phyloP scores from a whole-genome alignment of 2,797 vertebrate genomes.

The Chanos chanos region DNA sequence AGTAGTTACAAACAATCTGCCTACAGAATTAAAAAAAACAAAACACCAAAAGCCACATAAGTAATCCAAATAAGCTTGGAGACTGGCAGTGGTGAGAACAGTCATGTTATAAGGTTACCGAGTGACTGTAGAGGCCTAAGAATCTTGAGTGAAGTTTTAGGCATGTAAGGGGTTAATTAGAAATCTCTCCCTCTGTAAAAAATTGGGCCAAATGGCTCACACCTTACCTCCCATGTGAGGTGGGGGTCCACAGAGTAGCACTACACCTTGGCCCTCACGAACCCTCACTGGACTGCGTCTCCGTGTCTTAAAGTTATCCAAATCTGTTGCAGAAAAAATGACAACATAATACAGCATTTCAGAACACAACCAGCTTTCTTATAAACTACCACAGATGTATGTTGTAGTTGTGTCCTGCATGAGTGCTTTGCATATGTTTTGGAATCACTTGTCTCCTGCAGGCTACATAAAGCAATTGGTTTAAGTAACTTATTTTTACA shows the following conservation, averaged over 20 bases:
- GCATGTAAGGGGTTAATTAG: too few relatives aligned
- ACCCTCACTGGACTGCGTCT: constrained; percentile 89
- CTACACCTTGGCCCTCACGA: constrained; percentile 93
- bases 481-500: too few relatives aligned
- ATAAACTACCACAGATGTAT: too few relatives aligned
- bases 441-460: too few relatives aligned
- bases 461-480: too few relatives aligned
- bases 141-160: too few relatives aligned
- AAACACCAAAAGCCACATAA: neutral
- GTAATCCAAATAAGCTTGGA: neutral
- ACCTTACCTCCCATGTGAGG: constrained; percentile 87
- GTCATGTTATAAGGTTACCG: too few relatives aligned
- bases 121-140: too few relatives aligned
- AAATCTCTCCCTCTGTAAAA: too few relatives aligned
- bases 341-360: neutral
- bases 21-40: neutral
- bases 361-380: too few relatives aligned
- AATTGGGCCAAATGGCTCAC: neutral
- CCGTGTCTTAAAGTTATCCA: constrained; percentile 92
- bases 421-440: too few relatives aligned
- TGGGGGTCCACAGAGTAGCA: constrained; percentile 89
- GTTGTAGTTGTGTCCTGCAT: too few relatives aligned
- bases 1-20: neutral
- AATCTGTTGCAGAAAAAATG: constrained; percentile 68
- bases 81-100: neutral